Conservation (phyloP, 2,888 invertebrate species). For the Lutraria lutraria region DNA sequence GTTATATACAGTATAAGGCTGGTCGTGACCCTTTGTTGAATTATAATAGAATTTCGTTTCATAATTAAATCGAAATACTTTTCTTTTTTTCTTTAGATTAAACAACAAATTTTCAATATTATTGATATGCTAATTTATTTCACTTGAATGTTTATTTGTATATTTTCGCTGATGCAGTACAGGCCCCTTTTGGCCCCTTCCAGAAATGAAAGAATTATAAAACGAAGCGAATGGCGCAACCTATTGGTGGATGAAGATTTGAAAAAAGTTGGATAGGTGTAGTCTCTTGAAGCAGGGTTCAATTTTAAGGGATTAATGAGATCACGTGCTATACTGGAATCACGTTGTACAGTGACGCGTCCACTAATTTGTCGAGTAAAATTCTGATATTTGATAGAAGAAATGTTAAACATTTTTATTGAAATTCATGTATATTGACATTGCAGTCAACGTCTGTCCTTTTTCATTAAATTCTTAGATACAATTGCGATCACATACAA, state of each 20-base stretch:
- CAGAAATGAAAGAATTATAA: conserved; percentile 14
- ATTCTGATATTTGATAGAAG: background rate
- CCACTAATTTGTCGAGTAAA: conserved; percentile 1
- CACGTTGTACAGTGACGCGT: background rate
- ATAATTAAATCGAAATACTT: background rate
- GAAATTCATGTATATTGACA: too few relatives aligned
- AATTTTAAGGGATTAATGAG: background rate
- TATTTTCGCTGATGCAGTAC: background rate
- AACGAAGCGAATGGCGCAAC: conserved; percentile 35
- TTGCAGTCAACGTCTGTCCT: too few relatives aligned
- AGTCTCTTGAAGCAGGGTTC: conserved; percentile 44
- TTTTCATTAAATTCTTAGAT: too few relatives aligned
- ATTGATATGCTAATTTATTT: background rate
- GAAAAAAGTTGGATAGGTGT: conserved; percentile 40
- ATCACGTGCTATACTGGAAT: background rate
- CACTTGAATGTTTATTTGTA: background rate
- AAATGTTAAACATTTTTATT: too few relatives aligned
- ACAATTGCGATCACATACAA: too few relatives aligned
- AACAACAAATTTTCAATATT: background rate
- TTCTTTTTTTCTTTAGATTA: too few relatives aligned
- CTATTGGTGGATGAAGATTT: conserved; percentile 32
- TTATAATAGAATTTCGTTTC: too few relatives aligned
- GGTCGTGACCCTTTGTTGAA: background rate
- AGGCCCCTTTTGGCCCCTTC: conserved; percentile 11
- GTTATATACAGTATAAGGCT: background rate